Evolutionary conservation across 2,888 invertebrate genomes (phyloP).

Genomic region (Latrodectus elegans): DNA sequence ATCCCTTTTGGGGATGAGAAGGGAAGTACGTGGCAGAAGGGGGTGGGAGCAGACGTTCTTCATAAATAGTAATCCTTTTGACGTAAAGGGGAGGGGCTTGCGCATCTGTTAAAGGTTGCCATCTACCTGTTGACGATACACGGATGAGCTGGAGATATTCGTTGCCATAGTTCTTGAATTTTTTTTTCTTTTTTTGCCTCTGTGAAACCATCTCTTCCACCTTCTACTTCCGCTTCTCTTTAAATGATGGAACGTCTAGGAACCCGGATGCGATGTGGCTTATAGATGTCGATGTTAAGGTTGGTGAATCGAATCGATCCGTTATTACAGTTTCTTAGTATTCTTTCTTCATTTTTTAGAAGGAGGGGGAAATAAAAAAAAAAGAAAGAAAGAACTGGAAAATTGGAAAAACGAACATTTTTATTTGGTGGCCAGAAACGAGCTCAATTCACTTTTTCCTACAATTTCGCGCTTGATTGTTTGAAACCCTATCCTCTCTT

Average conservation of each 20-base stretch:
- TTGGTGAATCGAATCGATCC: background rate
- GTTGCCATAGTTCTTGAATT: conserved; percentile 28
- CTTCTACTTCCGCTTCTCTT: background rate
- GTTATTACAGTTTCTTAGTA: no score
- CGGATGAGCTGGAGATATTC: conserved; percentile 5
- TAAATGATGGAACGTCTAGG: background rate
- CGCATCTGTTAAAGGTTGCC: conserved; percentile 51
- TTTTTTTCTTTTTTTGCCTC: background rate
- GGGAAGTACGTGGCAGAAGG: background rate
- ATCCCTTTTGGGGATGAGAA: conserved; percentile 20
- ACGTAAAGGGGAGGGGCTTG: conserved; percentile 23
- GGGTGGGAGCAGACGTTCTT: conserved; percentile 21
- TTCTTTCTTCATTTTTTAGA: no score
- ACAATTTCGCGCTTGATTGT: no score
- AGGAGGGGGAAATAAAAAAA: no score
- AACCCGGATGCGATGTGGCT: background rate
- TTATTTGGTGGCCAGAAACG: no score
- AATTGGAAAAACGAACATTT: no score
- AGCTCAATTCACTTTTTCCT: no score
- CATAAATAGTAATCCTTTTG: conserved; percentile 63
- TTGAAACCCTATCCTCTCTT: no score
- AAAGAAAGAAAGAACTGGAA: no score
- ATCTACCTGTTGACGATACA: conserved; percentile 44
- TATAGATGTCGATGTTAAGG: background rate
- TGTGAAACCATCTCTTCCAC: background rate